Conservation (phyloP, 2,113 vertebrate genomes). For the Mola mola region DNA sequence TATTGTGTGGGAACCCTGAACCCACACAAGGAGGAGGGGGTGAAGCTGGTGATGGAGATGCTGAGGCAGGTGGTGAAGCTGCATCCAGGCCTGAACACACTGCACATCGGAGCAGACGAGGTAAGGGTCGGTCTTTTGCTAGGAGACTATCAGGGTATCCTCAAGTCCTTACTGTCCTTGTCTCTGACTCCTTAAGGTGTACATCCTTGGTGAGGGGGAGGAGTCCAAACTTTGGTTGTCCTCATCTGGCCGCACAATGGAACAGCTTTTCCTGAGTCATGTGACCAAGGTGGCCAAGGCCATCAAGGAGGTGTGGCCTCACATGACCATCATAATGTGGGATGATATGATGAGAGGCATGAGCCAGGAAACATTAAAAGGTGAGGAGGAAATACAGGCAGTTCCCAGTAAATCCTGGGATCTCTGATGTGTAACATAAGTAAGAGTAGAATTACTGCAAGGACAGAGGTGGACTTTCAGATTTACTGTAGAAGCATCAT, state of each 20-base stretch:
- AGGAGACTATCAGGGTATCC: background rate
- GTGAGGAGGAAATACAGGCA: constrained; percentile 63
- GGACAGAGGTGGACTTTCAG: no score
- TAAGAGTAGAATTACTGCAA: no score
- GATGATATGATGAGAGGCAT: constrained; percentile 94
- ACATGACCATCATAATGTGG: constrained; percentile 88
- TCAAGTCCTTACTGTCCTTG: background rate
- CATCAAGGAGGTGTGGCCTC: constrained; percentile 78
- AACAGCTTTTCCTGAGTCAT: constrained; percentile 89
- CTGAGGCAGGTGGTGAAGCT: constrained; percentile 89
- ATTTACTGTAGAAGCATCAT: no score
- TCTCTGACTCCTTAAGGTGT: constrained; percentile 82
- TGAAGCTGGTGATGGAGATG: constrained; percentile 86
- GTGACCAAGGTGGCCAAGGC: constrained; percentile 85
- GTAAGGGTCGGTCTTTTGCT: constrained; percentile 39
- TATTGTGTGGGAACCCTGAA: constrained; percentile 90
- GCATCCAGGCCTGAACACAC: constrained; percentile 79
- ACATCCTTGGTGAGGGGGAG: constrained; percentile 90
- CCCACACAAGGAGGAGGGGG: constrained; percentile 85
- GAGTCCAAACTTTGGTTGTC: constrained; percentile 88
- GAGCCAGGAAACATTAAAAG: constrained; percentile 83
- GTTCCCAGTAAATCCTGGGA: background rate
- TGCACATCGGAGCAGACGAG: constrained; percentile 97
- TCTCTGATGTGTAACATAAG: no score
- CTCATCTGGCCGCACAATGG: constrained; percentile 72